Conservation (phyloP, 2,888 invertebrate species). For the Crepidodera aurea region DNA sequence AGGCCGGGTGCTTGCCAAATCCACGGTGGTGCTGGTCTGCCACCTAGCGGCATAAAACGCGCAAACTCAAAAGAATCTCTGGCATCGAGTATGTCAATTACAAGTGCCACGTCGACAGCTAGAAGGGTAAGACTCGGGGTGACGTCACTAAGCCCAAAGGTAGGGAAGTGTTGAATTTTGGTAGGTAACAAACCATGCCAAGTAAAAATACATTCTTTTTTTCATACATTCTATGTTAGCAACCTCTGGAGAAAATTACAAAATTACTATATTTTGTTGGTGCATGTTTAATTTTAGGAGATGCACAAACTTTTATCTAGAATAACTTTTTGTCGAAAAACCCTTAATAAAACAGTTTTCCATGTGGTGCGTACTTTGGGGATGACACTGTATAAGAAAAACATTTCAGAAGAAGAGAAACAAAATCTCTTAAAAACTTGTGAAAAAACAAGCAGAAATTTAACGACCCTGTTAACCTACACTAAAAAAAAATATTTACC, state of each 20-base stretch:
- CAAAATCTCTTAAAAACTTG: no score
- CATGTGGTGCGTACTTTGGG: no score
- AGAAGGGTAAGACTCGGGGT: slow-evolving; percentile 83
- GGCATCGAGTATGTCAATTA: slow-evolving; percentile 64
- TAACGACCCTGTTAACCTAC: no score
- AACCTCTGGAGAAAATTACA: no score
- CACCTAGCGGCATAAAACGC: slow-evolving; percentile 68
- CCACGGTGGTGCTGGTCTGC: slow-evolving; percentile 61
- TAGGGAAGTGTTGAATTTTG: slow-evolving; percentile 61
- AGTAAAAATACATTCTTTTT: neutral
- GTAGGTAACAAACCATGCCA: slow-evolving; percentile 26
- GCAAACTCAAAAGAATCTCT: slow-evolving; percentile 88
- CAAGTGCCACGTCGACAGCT: slow-evolving; percentile 62
- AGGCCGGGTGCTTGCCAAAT: slow-evolving; percentile 70
- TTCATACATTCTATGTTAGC: neutral
- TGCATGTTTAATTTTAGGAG: no score
- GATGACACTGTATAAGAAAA: neutral
- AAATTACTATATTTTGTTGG: no score
- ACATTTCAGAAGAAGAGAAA: neutral
- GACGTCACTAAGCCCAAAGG: slow-evolving; percentile 72
- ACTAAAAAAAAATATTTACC: no score
- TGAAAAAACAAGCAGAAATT: no score
- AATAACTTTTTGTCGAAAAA: no score
- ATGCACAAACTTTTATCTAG: no score
- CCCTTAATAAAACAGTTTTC: no score